phyloP scores from a whole-genome alignment of 1,140 invertebrate genomes.

The Drosophila repleta region DNA sequence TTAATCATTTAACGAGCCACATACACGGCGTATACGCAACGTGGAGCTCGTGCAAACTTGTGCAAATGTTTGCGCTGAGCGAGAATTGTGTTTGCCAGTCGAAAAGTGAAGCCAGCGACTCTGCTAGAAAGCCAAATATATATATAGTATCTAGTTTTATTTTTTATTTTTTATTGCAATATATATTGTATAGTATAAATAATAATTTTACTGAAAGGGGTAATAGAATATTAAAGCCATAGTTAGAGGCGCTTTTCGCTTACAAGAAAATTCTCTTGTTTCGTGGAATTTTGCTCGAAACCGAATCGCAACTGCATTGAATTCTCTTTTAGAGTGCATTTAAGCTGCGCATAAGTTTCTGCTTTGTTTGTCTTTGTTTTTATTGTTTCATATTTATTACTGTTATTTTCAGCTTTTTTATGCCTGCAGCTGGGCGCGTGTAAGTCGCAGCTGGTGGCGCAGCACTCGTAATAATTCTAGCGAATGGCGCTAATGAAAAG shows the following conservation, averaged over 20 bases:
- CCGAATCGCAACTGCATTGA: no score
- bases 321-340: neutral
- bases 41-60: constrained; percentile 7
- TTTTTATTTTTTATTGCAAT: no score
- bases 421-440: constrained; percentile 53
- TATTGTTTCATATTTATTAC: constrained; percentile 34
- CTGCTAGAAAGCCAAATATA: constrained; percentile 5
- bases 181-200: no score
- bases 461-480: constrained; percentile 56
- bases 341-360: neutral
- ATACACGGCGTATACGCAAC: constrained; percentile 11
- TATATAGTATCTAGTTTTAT: neutral
- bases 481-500: constrained; percentile 68
- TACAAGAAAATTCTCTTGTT: no score
- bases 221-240: no score
- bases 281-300: no score
- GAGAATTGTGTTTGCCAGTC: constrained; percentile 21
- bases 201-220: neutral
- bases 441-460: constrained; percentile 24
- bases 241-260: no score
- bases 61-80: constrained; percentile 31
- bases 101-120: neutral
- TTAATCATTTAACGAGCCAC: constrained; percentile 24
- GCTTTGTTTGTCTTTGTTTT: constrained; percentile 2
- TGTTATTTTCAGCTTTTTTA: constrained; percentile 33